A percentile compares a stretch with the other conserved stretches of the same genome.
phyloP scores from a whole-genome alignment of 2,797 vertebrate species.

The Poecilia velifera region DNA sequence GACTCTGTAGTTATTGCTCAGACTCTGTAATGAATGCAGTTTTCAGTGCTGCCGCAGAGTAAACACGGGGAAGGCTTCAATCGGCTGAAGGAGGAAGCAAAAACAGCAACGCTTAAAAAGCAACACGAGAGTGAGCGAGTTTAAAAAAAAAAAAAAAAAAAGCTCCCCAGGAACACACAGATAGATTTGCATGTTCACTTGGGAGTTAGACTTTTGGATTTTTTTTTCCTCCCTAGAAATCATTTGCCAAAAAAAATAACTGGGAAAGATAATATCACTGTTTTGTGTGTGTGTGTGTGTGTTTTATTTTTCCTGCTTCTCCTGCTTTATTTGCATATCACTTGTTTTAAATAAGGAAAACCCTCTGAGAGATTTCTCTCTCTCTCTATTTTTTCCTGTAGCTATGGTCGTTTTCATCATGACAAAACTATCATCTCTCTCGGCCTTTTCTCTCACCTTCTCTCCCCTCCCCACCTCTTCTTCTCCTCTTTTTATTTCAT shows the following conservation, averaged over 20 bases:
- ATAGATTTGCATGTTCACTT: slow-evolving; percentile 75
- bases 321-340: slow-evolving; percentile 75
- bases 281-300: slow-evolving; percentile 52
- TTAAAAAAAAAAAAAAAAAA: slow-evolving; percentile 20
- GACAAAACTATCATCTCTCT: slow-evolving; percentile 37
- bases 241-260: slow-evolving; percentile 74
- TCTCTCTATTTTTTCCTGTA: slow-evolving; percentile 40
- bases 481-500: slow-evolving; percentile 32
- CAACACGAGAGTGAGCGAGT: slow-evolving; percentile 62
- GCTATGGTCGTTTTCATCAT: slow-evolving; percentile 45
- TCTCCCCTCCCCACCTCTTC: background rate
- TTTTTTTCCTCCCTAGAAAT: slow-evolving; percentile 67
- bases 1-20: slow-evolving; percentile 54
- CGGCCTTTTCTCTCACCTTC: slow-evolving; percentile 3
- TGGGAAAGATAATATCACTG: slow-evolving; percentile 71
- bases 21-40: slow-evolving; percentile 64
- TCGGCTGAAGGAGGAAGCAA: slow-evolving; percentile 55
- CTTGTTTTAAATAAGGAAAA: slow-evolving; percentile 75
- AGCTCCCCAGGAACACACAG: slow-evolving; percentile 68
- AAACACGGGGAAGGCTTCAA: slow-evolving; percentile 68
- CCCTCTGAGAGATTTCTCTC: slow-evolving; percentile 58
- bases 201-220: slow-evolving; percentile 76
- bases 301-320: slow-evolving; percentile 50
- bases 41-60: slow-evolving; percentile 59
- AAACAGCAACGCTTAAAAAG: slow-evolving; percentile 60